phyloP scores from a whole-genome alignment of 2,113 vertebrate genomes.

The Brienomyrus longianalis region DNA sequence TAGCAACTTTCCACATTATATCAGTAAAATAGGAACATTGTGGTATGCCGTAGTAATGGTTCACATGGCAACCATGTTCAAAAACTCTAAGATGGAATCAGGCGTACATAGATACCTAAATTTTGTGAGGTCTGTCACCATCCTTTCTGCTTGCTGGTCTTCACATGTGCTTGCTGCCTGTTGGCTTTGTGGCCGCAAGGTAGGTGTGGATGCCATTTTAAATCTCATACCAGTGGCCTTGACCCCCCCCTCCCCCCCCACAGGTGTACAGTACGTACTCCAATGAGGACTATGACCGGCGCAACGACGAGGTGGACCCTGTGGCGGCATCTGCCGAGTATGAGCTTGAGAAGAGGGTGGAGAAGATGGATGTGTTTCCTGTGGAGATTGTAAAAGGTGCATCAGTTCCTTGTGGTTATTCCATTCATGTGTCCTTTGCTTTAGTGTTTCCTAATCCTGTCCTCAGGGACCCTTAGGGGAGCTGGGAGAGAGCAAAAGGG shows the following conservation, averaged over 20 bases:
- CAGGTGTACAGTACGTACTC: conserved; percentile 85
- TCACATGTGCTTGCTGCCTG: not conserved
- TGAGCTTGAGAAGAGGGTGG: conserved; percentile 86
- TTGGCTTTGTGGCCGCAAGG: not conserved
- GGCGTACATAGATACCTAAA: not conserved
- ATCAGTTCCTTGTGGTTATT: not conserved
- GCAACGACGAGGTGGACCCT: conserved; percentile 86
- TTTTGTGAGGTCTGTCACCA: not conserved
- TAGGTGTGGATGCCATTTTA: not conserved
- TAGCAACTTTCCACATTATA: not conserved
- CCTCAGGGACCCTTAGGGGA: not conserved
- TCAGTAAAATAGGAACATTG: not conserved
- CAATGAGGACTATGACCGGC: conserved; percentile 85
- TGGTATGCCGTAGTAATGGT: not conserved
- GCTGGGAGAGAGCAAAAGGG: not conserved
- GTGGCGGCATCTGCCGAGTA: conserved; percentile 86
- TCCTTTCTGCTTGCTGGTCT: not conserved
- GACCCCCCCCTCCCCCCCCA: not conserved
- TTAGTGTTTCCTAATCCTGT: not conserved
- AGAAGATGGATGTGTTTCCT: conserved; percentile 90
- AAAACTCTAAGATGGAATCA: not conserved
- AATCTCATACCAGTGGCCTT: not conserved
- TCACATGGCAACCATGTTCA: not conserved
- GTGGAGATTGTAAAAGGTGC: conserved; percentile 87
- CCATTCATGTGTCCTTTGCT: not conserved